Percentiles rank a stretch among this genome's conserved stretches.
Conservation (phyloP, 1,140 invertebrate genomes). For the Zaprionus gabonicus region DNA sequence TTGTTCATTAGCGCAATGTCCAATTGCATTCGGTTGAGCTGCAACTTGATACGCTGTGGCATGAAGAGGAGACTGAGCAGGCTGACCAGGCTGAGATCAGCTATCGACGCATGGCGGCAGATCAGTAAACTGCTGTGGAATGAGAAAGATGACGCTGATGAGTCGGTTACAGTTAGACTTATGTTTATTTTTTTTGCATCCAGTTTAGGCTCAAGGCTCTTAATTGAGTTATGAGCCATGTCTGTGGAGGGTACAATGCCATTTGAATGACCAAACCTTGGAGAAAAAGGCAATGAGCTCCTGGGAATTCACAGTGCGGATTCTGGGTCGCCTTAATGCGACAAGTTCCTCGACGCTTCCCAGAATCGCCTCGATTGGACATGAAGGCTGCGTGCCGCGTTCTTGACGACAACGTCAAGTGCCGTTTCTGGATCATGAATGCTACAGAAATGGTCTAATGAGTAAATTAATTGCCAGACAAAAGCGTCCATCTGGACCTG, state of each 20-base stretch:
- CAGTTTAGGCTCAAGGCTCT: slow-evolving; percentile 34
- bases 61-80: neutral
- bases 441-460: slow-evolving; percentile 60
- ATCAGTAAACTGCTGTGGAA: slow-evolving; percentile 24
- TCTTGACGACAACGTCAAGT: slow-evolving; percentile 34
- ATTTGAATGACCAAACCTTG: slow-evolving; percentile 57
- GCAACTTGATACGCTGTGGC: slow-evolving; percentile 26
- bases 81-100: neutral
- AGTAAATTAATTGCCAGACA: slow-evolving; percentile 62
- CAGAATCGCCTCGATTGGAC: slow-evolving; percentile 37
- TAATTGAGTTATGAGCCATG: slow-evolving; percentile 72
- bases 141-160: slow-evolving; percentile 11
- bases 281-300: slow-evolving; percentile 24
- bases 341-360: slow-evolving; percentile 34
- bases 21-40: slow-evolving; percentile 42
- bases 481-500: slow-evolving; percentile 28
- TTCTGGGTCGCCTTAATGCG: slow-evolving; percentile 45
- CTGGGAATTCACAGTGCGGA: slow-evolving; percentile 39
- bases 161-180: slow-evolving; percentile 39
- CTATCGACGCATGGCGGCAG: slow-evolving; percentile 40
- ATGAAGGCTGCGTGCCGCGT: slow-evolving; percentile 49
- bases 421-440: slow-evolving; percentile 36
- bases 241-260: slow-evolving; percentile 22
- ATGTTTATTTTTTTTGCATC: slow-evolving; percentile 43
- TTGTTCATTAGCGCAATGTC: slow-evolving; percentile 69